Base-by-base conservation (phyloP, 2,888 invertebrate genomes). In the Cantharis rufa region DNA sequence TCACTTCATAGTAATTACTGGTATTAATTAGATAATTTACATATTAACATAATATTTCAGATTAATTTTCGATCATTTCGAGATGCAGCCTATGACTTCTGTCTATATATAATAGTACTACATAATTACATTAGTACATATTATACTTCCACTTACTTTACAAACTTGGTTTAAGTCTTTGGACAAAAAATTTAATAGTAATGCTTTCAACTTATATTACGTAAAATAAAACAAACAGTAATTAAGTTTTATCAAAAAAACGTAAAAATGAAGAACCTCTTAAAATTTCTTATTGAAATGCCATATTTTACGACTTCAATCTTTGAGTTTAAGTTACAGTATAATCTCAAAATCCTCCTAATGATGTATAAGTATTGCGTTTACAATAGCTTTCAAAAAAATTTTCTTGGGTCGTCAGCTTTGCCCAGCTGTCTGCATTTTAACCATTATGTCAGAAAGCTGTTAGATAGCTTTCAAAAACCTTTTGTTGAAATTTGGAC, bases 341-440 rank as follows among this genome's bases (percentile, higher is more conserved):
- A 18, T 18, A 77, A 76, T 72, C 79, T 73, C 69, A 72, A 80
- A 80, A 80, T 80, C 80, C 79, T 72, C 72, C 80, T 80, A 80
- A 80, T 80, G 79, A 79, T 79, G 80, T 79, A 80, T 80, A 79
- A 80, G 75, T 77, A 74, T 77, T 74, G 64, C 77, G 62, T 74
- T 71, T 24, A 70, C 62, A 10, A 27, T 13, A 24, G 69, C 70
- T 62, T 77, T 74, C 62, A 69, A 61, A 76, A 68, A 68, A 18
- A 66, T 66, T 15, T 66, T 62, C 62, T 71, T 68, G 27, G 71
- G 71, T 9, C 68, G 69, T 69, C 63, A 16, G 27, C 70, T 71
- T 24, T 28, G 24, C 73, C 74, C 77, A 77, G 73, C 77, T 77
- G 77, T 74, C 74, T 70, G 24, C 62, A 66, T 61, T 24, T 61